Evolutionary conservation across 2,888 invertebrate genomes (phyloP).

Genomic region (Criorhina ranunculi): DNA sequence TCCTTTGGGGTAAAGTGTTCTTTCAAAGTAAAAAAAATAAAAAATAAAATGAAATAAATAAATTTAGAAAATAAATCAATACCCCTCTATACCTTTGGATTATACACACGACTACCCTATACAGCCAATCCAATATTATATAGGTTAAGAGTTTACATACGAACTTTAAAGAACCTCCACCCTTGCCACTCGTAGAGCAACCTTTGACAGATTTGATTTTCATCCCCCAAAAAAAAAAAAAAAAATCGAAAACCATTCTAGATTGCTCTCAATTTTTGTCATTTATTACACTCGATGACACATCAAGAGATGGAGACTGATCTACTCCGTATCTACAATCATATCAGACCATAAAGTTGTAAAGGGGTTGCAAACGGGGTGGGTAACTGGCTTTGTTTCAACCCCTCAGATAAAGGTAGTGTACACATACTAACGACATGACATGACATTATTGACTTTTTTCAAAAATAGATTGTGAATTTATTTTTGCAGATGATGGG

Average conservation of each 20-base stretch:
- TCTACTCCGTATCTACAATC: conserved; percentile 26
- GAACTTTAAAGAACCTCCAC: conserved; percentile 28
- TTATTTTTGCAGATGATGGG: conserved; percentile 4
- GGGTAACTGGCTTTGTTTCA: conserved; percentile 53
- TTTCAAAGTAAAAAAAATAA: background rate
- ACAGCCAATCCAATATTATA: conserved; percentile 14
- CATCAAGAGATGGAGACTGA: conserved; percentile 29
- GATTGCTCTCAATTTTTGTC: conserved; percentile 67
- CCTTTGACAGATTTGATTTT: conserved; percentile 56
- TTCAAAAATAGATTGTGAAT: conserved; percentile 37
- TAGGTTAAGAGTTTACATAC: conserved; percentile 49
- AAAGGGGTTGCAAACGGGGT: conserved; percentile 3
- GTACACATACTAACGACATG: conserved; percentile 49
- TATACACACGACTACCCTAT: background rate
- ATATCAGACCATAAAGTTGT: conserved; percentile 23
- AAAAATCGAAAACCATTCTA: conserved; percentile 6
- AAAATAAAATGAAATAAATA: background rate
- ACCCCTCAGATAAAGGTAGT: conserved; percentile 23
- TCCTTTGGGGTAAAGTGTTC: background rate
- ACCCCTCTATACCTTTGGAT: background rate
- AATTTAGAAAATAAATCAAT: conserved; percentile 35
- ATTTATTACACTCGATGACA: conserved; percentile 70
- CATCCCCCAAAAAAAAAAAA: conserved; percentile 14
- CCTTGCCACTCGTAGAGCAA: conserved; percentile 18
- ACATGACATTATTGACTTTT: conserved; percentile 67